phyloP scores from a whole-genome alignment of 2,888 invertebrate species.

The Diaphora mendica region DNA sequence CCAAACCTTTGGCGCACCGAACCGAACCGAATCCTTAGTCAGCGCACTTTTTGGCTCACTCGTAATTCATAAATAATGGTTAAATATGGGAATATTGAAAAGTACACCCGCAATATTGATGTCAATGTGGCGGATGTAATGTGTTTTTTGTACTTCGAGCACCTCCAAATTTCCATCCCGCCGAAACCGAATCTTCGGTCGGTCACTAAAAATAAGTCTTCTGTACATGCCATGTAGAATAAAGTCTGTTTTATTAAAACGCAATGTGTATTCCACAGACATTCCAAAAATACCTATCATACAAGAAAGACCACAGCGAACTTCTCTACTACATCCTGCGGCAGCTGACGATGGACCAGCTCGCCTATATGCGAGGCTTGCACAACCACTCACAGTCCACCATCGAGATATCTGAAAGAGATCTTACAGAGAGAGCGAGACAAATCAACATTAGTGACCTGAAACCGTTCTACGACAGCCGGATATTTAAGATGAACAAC shows the following conservation, averaged over 20 bases:
- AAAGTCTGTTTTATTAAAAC: not conserved
- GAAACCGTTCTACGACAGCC: slow-evolving; percentile 96
- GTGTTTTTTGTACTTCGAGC: no score
- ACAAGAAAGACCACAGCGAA: slow-evolving; percentile 98
- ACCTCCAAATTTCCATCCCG: no score
- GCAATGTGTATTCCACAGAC: slow-evolving; percentile 86
- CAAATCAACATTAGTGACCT: slow-evolving; percentile 96
- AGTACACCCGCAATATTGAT: no score
- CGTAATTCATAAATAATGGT: no score
- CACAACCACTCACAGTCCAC: slow-evolving; percentile 89
- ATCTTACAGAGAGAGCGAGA: slow-evolving; percentile 90
- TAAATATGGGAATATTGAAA: no score
- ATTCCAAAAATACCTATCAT: slow-evolving; percentile 97
- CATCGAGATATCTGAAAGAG: slow-evolving; percentile 93
- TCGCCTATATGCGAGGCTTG: slow-evolving; percentile 92
- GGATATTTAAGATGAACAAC: slow-evolving; percentile 94
- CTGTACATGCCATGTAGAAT: no score
- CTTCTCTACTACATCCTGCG: slow-evolving; percentile 97
- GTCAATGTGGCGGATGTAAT: no score
- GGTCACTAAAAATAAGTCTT: no score
- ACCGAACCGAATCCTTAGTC: no score
- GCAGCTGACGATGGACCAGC: slow-evolving; percentile 96
- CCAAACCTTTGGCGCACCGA: no score
- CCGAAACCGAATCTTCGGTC: no score
- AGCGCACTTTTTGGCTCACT: no score